Conservation (phyloP, 1,140 invertebrate genomes). For the Panulirus ornatus region DNA sequence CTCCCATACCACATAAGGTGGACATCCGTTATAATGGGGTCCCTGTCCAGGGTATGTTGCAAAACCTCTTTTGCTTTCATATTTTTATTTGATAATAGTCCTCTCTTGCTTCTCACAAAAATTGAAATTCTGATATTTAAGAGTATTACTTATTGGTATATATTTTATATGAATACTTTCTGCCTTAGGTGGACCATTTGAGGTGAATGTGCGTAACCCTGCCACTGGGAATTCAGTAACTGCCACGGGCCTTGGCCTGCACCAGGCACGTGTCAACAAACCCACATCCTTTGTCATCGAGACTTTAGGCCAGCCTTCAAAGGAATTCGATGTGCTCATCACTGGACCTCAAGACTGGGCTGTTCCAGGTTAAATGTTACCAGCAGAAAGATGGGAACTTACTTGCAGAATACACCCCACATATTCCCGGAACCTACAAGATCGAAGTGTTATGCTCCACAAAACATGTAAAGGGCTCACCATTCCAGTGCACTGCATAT, state of each 20-base stretch:
- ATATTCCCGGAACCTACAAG: slow-evolving; percentile 84
- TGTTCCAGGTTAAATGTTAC: slow-evolving; percentile 94
- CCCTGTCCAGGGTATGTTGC: slow-evolving; percentile 77
- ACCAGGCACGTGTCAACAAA: slow-evolving; percentile 88
- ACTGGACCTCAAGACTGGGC: slow-evolving; percentile 92
- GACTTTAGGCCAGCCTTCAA: slow-evolving; percentile 88
- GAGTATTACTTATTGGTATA: neutral
- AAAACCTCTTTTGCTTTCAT: neutral
- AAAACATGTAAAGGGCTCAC: slow-evolving; percentile 94
- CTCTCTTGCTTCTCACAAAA: neutral
- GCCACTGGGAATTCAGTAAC: slow-evolving; percentile 86
- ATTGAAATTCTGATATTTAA: neutral
- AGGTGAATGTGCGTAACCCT: slow-evolving; percentile 81
- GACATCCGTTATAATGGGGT: slow-evolving; percentile 87
- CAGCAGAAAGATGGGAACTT: slow-evolving; percentile 96
- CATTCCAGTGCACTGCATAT: slow-evolving; percentile 96
- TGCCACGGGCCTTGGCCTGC: slow-evolving; percentile 88
- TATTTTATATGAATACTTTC: neutral
- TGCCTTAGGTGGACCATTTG: slow-evolving; percentile 81
- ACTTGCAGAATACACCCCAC: slow-evolving; percentile 94
- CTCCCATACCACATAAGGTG: slow-evolving; percentile 89
- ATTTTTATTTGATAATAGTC: neutral
- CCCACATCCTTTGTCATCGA: slow-evolving; percentile 93
- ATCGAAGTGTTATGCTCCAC: slow-evolving; percentile 95
- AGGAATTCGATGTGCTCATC: slow-evolving; percentile 94